Base-by-base conservation (phyloP, 2,113 vertebrate species). In the Chamaetylas fuelleborni region DNA sequence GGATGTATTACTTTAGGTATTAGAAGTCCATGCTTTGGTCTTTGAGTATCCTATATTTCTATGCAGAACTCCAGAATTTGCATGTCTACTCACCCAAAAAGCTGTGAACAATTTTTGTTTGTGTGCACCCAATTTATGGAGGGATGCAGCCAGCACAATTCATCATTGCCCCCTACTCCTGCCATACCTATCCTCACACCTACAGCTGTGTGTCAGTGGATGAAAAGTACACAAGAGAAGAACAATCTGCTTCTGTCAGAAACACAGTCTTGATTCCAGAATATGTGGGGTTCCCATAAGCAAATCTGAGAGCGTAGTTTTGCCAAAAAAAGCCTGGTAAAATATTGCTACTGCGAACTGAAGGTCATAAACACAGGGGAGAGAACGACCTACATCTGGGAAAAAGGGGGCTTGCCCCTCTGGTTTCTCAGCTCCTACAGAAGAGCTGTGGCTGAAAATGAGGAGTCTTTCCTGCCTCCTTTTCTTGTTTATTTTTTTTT, bases 321-420 rank as follows among this genome's bases (percentile, higher is more conserved):
- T 81, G 10, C 15, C 18, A 77, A 50, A 61, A 61, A 42, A 50
- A 22, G 2, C 20, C 33, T 36, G 7, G 33, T 58, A 31, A 76
- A 69, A 72, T 53, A 62, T 17, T 54, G 24, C 7, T 80, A 2
- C 53, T 64, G 17, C 80, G 57, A 67, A 58, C 22, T 31, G 42
- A 25, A 58, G 8, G 36, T 66, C 56, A 36, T 9, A 62, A 38
- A 38, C 5, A 25, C 0, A 2, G 5, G 4, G 17, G 7, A 57
- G 12, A 62, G 17, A 67, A 71, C 2, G 3, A 64, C 20, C 25
- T 31, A 19, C 5, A 12, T 22, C 19, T 56, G 43, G 34, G 24
- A 13, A 64, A 65, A 51, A 25, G 3, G 5, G 10, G 6, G 0
- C 25, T 82, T 92, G 5, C 5, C 26, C 6, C 12, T 82, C 47